Base-by-base conservation (phyloP, 2,797 vertebrate genomes). In the Sphenodon punctatus region DNA sequence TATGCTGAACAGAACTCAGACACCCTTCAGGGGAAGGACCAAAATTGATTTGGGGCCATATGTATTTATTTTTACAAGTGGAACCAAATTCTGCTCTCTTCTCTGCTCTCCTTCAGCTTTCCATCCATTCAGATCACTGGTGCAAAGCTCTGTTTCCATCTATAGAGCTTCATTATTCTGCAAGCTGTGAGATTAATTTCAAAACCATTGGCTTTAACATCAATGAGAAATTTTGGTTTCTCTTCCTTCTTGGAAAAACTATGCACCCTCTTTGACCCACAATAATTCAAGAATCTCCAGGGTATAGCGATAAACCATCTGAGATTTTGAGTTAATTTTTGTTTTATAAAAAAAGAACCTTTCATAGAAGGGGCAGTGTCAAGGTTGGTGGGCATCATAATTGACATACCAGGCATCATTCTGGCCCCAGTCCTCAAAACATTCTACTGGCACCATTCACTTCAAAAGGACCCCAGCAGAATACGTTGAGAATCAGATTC, bases 231-330 rank as follows among this genome's bases (percentile, higher is more conserved):
- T 2, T 43, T 22, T 30, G 39, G 11, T 36, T 3, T 41, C 10
- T 48, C 23, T 15, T 10, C 2, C 5, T 42, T 77, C 48, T 19
- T 3, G 34, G 42, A 20, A 25, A 2, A 1, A 27, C 20, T 34
- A 1, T 0, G n/a, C 36, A 32, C 38, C 16, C 30, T 5, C 60
- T 2, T 0, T 13, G 51, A 39, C n/a, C 41, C n/a, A 2, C 2
- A 0, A 41, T 20, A 17, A 14, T 48, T 63, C 46, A 27, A 45
- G 19, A 4, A 48, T 56, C 42, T 80, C 39, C 4, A 6, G 34
- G 30, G 14, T 65, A 75, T 75, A 22, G 43, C 68, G 17, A 76
- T 53, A 53, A 85, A 56, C 15, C 23, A 30, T 67, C 42, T 48
- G 60, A 55, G 22, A 17, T 71, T 22, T 8, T 0, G 1, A 7